Evolutionary conservation across 2,797 vertebrate genomes (phyloP).

Genomic region (Peromyscus aztecus): DNA sequence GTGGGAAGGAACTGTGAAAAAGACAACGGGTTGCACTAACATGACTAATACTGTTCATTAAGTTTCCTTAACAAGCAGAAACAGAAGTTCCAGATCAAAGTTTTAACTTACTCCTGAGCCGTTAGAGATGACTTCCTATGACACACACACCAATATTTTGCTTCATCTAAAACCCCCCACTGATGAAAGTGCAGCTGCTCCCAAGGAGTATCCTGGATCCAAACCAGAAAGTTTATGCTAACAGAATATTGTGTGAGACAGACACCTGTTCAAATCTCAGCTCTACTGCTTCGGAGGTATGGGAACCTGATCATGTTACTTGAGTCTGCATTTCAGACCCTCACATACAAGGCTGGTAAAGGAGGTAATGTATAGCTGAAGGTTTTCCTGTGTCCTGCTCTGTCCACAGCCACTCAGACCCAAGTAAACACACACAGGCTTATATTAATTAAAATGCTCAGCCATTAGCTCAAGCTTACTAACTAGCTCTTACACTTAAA

Average conservation of each 20-base stretch:
- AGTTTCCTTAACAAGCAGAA: conserved; percentile 45
- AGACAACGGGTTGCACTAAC: neutral
- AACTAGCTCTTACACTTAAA: too few species aligned
- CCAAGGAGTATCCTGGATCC: neutral
- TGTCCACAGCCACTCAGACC: too few species aligned
- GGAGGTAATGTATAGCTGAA: neutral
- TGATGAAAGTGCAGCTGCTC: conserved; percentile 57
- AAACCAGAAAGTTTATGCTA: conserved; percentile 31
- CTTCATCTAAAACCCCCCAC: conserved; percentile 62
- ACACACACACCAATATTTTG: conserved; percentile 73
- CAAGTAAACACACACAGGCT: too few species aligned
- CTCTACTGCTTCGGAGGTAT: conserved; percentile 32
- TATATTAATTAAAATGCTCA: too few species aligned
- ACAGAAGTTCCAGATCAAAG: conserved; percentile 61
- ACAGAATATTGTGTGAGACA: conserved; percentile 43
- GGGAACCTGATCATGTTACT: conserved; percentile 4
- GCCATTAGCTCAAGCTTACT: too few species aligned
- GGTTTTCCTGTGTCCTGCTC: too few species aligned
- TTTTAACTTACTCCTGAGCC: conserved; percentile 68
- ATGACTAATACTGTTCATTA: neutral
- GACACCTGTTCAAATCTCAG: conserved; percentile 41
- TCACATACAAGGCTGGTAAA: conserved; percentile 12
- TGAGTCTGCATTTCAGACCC: conserved; percentile 27
- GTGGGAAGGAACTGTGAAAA: neutral
- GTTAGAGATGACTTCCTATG: conserved; percentile 74